phyloP scores from a whole-genome alignment of 2,797 vertebrate genomes.

The Tarsius wallacei region DNA sequence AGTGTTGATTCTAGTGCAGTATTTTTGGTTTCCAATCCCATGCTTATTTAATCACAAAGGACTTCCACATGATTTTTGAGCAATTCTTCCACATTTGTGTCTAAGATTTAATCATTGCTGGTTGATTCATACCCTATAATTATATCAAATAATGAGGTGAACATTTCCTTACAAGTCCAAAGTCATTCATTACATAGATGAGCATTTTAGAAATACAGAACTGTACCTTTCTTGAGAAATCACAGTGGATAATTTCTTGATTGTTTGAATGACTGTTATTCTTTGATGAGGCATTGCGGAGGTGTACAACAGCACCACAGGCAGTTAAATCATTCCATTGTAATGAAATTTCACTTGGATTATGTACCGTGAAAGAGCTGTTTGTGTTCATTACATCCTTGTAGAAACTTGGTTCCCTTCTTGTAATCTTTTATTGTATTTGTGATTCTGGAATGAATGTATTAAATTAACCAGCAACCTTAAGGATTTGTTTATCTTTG shows the following conservation, averaged over 20 bases:
- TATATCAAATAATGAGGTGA: conserved; percentile 54
- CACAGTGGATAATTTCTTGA: conserved; percentile 42
- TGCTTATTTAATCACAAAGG: conserved; percentile 16
- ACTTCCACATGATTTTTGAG: conserved; percentile 2
- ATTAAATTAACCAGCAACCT: background rate
- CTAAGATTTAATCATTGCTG: conserved; percentile 51
- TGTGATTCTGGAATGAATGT: conserved; percentile 48
- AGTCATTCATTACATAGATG: conserved; percentile 63
- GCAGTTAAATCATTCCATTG: conserved; percentile 23
- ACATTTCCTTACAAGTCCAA: conserved; percentile 50
- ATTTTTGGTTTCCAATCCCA: conserved; percentile 30
- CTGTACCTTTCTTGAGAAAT: conserved; percentile 60
- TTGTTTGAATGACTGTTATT: conserved; percentile 53
- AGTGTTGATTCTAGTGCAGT: background rate
- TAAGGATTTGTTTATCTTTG: conserved; percentile 18
- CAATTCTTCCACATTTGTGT: conserved; percentile 45
- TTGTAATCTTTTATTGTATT: conserved; percentile 32
- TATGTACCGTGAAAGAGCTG: conserved; percentile 23
- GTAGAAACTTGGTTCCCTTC: conserved; percentile 45
- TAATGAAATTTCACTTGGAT: conserved; percentile 47
- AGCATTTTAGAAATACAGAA: conserved; percentile 61
- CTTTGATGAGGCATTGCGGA: conserved; percentile 47
- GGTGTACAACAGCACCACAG: background rate
- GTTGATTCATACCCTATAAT: conserved; percentile 13
- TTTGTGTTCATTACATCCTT: conserved; percentile 21